Base-by-base conservation (phyloP, 2,113 vertebrate species). In the Labrus mixtus region DNA sequence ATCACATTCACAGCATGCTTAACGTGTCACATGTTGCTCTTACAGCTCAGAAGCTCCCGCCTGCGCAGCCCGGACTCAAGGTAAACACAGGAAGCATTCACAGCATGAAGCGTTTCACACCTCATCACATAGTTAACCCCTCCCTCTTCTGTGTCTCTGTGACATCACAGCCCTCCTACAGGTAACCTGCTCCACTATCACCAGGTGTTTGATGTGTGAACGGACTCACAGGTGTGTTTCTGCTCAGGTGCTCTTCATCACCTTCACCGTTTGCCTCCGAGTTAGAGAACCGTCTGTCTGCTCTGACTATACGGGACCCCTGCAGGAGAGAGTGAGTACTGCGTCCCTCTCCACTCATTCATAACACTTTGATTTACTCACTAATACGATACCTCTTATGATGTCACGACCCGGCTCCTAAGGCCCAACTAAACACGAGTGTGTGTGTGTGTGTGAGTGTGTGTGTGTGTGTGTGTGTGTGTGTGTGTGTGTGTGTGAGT, bases 241-340 rank as follows among this genome's bases (percentile, higher is more conserved):
- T 33, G 29, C 3, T 33, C 79, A 95, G 95, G 77, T 3, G 0
- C 23, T 46, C 65, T 45, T 60, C 45, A 19, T 87, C 90, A 54
- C 83, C 77, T 55, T n/a, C 90, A 68, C 8, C 54, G 0, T 23
- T 87, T 13, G 50, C 83, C 77, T 81, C 76, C 57, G 86, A 91
- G 6, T 74, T 91, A 59, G 75, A 72, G 22, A 85, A 75, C 1
- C 79, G 81, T 73, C 56, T 92, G 56, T 72, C 90, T n/a, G 43
- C 2, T 8, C n/a, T 66, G 75, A 81, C 74, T 39, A 68, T 86
- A 0, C 68, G 64, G 5, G 85, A 61, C 9, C 5, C 57, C 70
- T 23, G 13, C 71, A 73, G 29, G 33, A 82, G 37, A 66, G 57
- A 78, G 92, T 93, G 68, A 91, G 89, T 78, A 25, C 20, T 16